Percentiles rank a stretch among this genome's conserved stretches.
phyloP scores from a whole-genome alignment of 2,888 invertebrate genomes.

The Drosophila gaucha region DNA sequence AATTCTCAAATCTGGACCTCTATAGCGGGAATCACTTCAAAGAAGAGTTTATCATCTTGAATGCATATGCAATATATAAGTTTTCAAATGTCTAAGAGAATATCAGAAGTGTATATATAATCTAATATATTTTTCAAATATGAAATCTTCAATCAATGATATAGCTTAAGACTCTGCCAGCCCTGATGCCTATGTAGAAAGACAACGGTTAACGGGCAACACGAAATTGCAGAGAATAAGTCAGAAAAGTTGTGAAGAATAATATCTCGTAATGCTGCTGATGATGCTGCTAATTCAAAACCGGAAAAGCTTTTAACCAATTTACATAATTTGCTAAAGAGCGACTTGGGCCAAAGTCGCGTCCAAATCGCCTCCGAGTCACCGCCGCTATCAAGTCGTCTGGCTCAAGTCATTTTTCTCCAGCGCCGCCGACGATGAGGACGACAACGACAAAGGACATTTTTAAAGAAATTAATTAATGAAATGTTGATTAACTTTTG shows the following conservation, averaged over 20 bases:
- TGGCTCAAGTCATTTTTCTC: conserved; percentile 52
- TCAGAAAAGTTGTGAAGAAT: conserved; percentile 56
- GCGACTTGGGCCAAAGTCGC: conserved; percentile 28
- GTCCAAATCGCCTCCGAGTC: conserved; percentile 20
- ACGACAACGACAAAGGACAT: conserved; percentile 56
- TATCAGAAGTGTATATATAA: too few species aligned
- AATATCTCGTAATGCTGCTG: conserved; percentile 63
- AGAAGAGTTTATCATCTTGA: too few species aligned
- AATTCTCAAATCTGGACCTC: too few species aligned
- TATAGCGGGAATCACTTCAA: too few species aligned
- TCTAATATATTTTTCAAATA: too few species aligned
- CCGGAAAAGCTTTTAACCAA: conserved; percentile 83
- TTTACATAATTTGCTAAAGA: conserved; percentile 82
- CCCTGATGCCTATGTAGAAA: too few species aligned
- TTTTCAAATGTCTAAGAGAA: too few species aligned
- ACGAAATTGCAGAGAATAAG: conserved; percentile 47
- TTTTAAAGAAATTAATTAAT: conserved; percentile 82
- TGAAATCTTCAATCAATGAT: too few species aligned
- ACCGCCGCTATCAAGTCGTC: conserved; percentile 27
- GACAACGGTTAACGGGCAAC: conserved; percentile 3
- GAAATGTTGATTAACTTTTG: conserved; percentile 83
- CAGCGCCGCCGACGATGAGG: conserved; percentile 1
- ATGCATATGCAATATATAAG: too few species aligned
- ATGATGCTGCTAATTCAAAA: conserved; percentile 80
- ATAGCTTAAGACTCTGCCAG: too few species aligned